Conservation (phyloP, 1,140 invertebrate genomes). For the Cherax destructor region DNA sequence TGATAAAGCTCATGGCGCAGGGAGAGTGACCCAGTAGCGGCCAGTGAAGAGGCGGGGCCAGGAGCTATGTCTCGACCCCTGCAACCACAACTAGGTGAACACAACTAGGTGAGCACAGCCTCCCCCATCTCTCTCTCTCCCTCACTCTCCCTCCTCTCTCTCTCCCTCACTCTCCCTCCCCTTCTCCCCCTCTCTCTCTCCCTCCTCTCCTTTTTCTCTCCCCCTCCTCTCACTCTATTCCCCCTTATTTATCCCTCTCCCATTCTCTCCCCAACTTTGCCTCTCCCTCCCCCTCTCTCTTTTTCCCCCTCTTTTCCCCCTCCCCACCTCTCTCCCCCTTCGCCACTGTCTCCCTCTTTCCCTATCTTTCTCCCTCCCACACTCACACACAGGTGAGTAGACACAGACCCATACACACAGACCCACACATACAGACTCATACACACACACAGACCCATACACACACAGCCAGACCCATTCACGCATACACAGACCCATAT, state of each 20-base stretch:
- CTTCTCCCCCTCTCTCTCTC: not conserved
- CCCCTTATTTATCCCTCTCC: not conserved
- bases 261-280: not conserved
- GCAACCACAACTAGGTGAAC: too few species aligned
- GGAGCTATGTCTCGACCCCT: too few species aligned
- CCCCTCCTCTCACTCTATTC: not conserved
- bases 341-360: not conserved
- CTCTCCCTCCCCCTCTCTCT: constrained; percentile 8
- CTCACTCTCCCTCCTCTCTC: too few species aligned
- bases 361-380: too few species aligned
- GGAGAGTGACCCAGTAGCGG: too few species aligned
- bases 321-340: not conserved
- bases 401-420: too few species aligned
- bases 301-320: not conserved
- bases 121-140: not conserved
- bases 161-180: not conserved
- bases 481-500: not conserved
- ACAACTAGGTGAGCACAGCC: too few species aligned
- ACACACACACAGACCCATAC: too few species aligned
- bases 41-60: too few species aligned
- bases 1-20: too few species aligned
- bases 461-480: not conserved
- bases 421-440: too few species aligned
- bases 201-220: constrained; percentile 4
- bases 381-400: too few species aligned